Evolutionary conservation across 2,113 vertebrate genomes (phyloP).

Genomic region (Dromaius novaehollandiae): DNA sequence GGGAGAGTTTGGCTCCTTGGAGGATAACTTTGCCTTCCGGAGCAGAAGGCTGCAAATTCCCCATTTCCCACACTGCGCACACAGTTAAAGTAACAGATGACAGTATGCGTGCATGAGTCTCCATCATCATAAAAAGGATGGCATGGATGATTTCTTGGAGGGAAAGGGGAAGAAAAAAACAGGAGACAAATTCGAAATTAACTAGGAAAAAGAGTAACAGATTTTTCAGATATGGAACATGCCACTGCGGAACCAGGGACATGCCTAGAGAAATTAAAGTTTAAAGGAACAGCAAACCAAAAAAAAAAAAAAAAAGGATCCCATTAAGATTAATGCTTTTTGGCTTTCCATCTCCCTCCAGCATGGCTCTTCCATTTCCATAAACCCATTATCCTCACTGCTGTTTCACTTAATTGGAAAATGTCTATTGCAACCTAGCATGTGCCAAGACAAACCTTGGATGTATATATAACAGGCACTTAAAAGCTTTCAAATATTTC

Average conservation of each 20-base stretch:
- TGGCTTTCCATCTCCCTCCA: conserved; percentile 61
- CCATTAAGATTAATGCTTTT: conserved; percentile 71
- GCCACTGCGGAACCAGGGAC: background rate
- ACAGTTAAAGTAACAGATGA: conserved; percentile 42
- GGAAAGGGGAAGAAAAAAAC: background rate
- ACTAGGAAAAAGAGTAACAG: background rate
- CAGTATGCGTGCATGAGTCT: background rate
- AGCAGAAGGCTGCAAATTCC: conserved; percentile 59
- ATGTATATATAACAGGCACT: conserved; percentile 44
- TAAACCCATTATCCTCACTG: conserved; percentile 68
- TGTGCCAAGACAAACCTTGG: conserved; percentile 47
- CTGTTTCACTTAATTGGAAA: conserved; percentile 67
- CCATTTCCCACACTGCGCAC: background rate
- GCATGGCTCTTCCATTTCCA: conserved; percentile 69
- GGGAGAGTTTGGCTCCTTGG: background rate
- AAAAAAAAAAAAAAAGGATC: conserved; percentile 34
- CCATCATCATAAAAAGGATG: background rate
- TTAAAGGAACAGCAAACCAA: conserved; percentile 36
- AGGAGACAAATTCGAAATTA: background rate
- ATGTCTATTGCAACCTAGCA: conserved; percentile 27
- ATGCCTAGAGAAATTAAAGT: conserved; percentile 18
- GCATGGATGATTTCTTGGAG: background rate
- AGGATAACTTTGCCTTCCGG: conserved; percentile 4
- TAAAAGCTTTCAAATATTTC: conserved; percentile 70
- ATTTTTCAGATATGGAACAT: background rate